A percentile compares a stretch with the other conserved stretches of the same genome.
These are phyloP conservation scores for Aratinga solstitialis DNA, from an alignment of 2,797 vertebrate genomes.

Conservation along the genomic window DNA sequence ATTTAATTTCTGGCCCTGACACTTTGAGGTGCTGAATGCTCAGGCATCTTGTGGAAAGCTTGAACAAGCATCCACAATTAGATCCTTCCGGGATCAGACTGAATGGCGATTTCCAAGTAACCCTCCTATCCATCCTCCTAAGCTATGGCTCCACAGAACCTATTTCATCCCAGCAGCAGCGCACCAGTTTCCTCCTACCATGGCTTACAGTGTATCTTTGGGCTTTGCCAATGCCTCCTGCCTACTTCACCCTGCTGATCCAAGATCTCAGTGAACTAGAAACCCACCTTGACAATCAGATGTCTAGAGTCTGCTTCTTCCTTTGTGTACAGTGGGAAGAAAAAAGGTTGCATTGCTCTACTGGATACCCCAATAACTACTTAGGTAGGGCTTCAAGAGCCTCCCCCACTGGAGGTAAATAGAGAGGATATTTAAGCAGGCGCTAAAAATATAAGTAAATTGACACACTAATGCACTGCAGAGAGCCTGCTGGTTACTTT, in stretches of 20 bases:
- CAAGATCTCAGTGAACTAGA: not conserved
- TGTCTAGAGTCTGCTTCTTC: not conserved
- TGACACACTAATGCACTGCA: not conserved
- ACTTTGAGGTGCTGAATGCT: not conserved
- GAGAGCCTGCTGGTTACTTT: not conserved
- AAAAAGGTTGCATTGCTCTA: not conserved
- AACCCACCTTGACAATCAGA: not conserved
- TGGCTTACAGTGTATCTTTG: fast-evolving
- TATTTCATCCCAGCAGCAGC: not conserved
- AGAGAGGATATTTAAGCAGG: not conserved
- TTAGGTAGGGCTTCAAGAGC: not conserved
- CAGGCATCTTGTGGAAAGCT: not conserved
- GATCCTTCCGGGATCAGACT: not conserved
- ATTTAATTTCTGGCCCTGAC: not conserved
- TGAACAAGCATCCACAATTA: not conserved
- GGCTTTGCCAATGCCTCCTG: not conserved
- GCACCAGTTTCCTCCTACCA: not conserved
- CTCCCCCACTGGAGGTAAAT: not conserved
- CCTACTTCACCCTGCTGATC: not conserved
- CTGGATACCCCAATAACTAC: not conserved
- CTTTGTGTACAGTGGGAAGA: not conserved
- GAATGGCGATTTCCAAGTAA: not conserved
- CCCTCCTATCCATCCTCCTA: not conserved
- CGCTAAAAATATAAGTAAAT: not conserved
- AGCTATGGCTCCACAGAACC: not conserved